These are phyloP conservation scores for Excalfactoria chinensis DNA, from an alignment of 2,113 vertebrate genomes.

Conservation along the genomic window DNA sequence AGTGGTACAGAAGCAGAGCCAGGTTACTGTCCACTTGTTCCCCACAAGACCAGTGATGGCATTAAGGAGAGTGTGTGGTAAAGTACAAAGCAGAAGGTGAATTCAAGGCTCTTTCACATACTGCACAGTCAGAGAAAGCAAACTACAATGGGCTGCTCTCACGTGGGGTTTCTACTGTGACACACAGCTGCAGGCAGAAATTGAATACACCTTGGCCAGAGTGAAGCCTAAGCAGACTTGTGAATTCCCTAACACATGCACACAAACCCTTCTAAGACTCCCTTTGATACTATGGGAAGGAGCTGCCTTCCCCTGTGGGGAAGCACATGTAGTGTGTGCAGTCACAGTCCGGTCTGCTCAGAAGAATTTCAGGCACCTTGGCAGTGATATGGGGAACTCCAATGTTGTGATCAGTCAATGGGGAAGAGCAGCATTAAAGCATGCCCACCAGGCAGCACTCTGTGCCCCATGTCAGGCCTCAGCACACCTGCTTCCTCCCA, in stretches of 20 bases:
- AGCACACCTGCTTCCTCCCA: too few relatives aligned
- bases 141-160: background rate
- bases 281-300: background rate
- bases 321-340: background rate
- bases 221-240: background rate
- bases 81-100: background rate
- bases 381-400: background rate
- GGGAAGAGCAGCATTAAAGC: too few relatives aligned
- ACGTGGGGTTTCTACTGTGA: background rate
- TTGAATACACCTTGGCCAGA: background rate
- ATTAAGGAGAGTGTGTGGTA: background rate
- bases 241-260: background rate
- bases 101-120: background rate
- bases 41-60: rapidly evolving
- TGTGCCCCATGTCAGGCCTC: too few relatives aligned
- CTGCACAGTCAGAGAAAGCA: background rate
- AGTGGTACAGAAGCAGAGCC: background rate
- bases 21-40: background rate
- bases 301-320: too few relatives aligned
- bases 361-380: background rate
- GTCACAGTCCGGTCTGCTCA: background rate
- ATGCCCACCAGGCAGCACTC: too few relatives aligned
- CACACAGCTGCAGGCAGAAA: background rate
- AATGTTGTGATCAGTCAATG: background rate
- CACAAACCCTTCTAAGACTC: background rate